Percentiles rank a stretch among this genome's conserved stretches.
Conservation (phyloP, 2,888 invertebrate genomes). For the Chrysolina americana region DNA sequence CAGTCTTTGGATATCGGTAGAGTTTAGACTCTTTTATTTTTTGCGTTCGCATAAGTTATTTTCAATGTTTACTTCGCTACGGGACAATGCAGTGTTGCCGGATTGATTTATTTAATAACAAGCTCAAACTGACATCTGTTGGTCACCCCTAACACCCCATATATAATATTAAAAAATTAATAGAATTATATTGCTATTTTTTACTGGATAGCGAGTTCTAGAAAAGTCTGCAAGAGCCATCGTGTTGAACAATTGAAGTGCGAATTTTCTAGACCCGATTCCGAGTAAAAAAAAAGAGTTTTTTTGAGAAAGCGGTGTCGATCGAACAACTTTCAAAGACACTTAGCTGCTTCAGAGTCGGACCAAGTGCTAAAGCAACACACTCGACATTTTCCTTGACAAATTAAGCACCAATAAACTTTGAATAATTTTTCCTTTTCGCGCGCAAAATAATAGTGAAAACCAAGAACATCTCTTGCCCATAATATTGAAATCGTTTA, state of each 20-base stretch:
- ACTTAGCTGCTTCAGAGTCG: constrained; percentile 33
- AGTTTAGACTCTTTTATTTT: no score
- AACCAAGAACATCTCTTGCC: constrained; percentile 22
- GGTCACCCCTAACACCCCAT: no score
- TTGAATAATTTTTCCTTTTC: constrained; percentile 26
- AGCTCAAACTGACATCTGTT: no score
- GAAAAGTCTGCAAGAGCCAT: background rate
- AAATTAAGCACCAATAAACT: constrained; percentile 40
- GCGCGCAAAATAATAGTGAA: constrained; percentile 14
- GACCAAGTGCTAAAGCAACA: constrained; percentile 31
- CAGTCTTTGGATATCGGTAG: no score
- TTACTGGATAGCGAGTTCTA: background rate
- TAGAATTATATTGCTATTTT: background rate
- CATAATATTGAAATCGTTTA: constrained; percentile 31
- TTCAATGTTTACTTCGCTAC: no score
- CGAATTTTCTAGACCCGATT: background rate
- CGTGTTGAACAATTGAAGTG: background rate
- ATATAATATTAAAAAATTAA: background rate
- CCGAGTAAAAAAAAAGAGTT: background rate
- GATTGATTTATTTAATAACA: no score
- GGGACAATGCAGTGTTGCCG: no score
- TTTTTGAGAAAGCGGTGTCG: background rate
- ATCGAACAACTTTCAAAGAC: constrained; percentile 5
- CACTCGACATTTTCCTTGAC: constrained; percentile 30
- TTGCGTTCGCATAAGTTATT: no score